A percentile compares a stretch with the other conserved stretches of the same genome.
These are phyloP conservation scores for Muschampia plurimacula DNA, from an alignment of 2,888 invertebrate species.

Conservation along the genomic window DNA sequence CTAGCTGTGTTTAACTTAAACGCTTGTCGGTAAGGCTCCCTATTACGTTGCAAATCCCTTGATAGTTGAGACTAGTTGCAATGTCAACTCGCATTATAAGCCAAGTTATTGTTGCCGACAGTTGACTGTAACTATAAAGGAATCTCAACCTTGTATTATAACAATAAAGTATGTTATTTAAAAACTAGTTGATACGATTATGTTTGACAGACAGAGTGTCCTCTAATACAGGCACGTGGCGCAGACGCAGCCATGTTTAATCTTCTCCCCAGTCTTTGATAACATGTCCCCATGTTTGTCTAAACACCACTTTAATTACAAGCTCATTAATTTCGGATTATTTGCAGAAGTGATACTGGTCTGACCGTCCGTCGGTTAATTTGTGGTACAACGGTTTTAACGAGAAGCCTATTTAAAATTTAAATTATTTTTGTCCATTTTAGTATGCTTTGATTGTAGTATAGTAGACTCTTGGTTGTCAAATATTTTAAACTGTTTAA, in stretches of 20 bases:
- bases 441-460: not conserved
- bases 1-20: slow-evolving; percentile 61
- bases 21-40: slow-evolving; percentile 65
- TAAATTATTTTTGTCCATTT: not conserved
- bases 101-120: slow-evolving; percentile 48
- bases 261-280: slow-evolving; percentile 79
- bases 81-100: slow-evolving; percentile 69
- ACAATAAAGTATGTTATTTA: slow-evolving; percentile 28
- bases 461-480: not conserved
- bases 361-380: slow-evolving; percentile 23
- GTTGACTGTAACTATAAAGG: not conserved
- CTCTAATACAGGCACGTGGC: slow-evolving; percentile 77
- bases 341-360: slow-evolving; percentile 59
- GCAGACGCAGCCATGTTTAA: slow-evolving; percentile 78
- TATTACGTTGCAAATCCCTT: slow-evolving; percentile 79
- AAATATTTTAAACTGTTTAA: too few species aligned
- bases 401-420: not conserved
- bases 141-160: slow-evolving; percentile 48
- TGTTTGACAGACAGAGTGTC: slow-evolving; percentile 56
- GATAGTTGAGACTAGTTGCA: slow-evolving; percentile 79
- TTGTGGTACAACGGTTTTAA: slow-evolving; percentile 17
- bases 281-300: slow-evolving; percentile 76
- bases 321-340: slow-evolving; percentile 82
- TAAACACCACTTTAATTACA: slow-evolving; percentile 81
- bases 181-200: slow-evolving; percentile 29